These are phyloP conservation scores for Calliphora vicina DNA, from an alignment of 1,140 invertebrate species.

Conservation along the genomic window DNA sequence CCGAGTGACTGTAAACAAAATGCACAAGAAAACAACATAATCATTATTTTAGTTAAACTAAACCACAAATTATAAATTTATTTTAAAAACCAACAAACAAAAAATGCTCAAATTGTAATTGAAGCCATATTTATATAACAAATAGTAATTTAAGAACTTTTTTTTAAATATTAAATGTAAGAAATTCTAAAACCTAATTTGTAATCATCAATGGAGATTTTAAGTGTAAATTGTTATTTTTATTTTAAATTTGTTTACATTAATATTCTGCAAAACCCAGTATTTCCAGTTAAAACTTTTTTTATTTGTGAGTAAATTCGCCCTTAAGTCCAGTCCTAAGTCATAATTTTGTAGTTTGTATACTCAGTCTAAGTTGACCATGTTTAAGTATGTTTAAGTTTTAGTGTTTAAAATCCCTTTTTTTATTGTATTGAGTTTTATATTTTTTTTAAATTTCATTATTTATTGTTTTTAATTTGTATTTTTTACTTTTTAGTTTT, in stretches of 20 bases:
- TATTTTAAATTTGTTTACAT: background rate
- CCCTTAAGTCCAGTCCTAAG: background rate
- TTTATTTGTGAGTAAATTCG: background rate
- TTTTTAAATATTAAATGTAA: background rate
- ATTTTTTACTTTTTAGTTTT: background rate
- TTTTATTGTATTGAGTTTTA: background rate
- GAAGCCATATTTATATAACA: slow-evolving; percentile 8
- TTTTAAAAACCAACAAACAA: background rate
- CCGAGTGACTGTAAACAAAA: background rate
- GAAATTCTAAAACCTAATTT: background rate
- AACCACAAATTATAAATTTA: no score
- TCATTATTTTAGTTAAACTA: background rate
- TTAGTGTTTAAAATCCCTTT: background rate
- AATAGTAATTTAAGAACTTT: background rate
- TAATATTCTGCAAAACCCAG: slow-evolving; percentile 13
- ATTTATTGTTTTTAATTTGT: background rate
- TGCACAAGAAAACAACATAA: slow-evolving; percentile 1
- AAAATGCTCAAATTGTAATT: slow-evolving; percentile 23
- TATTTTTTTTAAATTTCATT: background rate
- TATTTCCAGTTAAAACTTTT: slow-evolving; percentile 14
- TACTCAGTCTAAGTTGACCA: background rate
- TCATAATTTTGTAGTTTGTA: background rate
- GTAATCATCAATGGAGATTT: no score
- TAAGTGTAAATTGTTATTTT: background rate
- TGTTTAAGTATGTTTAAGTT: background rate